phyloP scores from a whole-genome alignment of 2,113 vertebrate genomes.

The Phocoena phocoena region DNA sequence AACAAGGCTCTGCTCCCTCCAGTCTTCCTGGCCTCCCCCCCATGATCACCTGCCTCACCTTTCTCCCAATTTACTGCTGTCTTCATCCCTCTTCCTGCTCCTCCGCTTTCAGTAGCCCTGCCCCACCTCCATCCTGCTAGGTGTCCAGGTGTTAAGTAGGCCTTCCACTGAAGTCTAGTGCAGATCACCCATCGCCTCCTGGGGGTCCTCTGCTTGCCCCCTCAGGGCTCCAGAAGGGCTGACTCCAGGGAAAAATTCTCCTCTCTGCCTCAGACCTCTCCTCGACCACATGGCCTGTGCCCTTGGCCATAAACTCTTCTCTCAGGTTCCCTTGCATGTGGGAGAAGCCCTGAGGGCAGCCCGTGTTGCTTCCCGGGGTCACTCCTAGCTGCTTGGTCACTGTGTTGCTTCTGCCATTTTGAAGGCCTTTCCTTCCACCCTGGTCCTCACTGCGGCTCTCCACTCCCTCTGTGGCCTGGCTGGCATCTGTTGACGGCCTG shows the following conservation, averaged over 20 bases:
- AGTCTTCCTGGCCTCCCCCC: too few relatives aligned
- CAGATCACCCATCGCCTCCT: neutral
- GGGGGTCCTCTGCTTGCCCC: neutral
- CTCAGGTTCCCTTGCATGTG: neutral
- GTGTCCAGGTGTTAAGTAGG: neutral
- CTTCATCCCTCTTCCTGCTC: neutral
- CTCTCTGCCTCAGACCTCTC: neutral
- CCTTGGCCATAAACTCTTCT: neutral
- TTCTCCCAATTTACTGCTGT: neutral
- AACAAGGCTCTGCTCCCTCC: too few relatives aligned
- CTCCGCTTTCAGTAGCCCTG: neutral
- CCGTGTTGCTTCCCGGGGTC: neutral
- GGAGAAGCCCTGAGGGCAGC: neutral
- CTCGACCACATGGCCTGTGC: neutral
- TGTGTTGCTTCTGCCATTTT: neutral
- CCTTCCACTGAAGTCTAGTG: neutral
- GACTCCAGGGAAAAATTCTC: neutral
- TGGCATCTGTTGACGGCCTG: neutral
- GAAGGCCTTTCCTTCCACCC: neutral
- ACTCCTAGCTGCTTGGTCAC: neutral
- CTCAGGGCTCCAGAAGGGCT: neutral
- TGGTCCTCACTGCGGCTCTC: neutral
- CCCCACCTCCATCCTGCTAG: rapidly evolving
- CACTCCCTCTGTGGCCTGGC: neutral
- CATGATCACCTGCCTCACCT: rapidly evolving